phyloP scores from a whole-genome alignment of 2,888 invertebrate genomes.

The Achlya flavicornis region DNA sequence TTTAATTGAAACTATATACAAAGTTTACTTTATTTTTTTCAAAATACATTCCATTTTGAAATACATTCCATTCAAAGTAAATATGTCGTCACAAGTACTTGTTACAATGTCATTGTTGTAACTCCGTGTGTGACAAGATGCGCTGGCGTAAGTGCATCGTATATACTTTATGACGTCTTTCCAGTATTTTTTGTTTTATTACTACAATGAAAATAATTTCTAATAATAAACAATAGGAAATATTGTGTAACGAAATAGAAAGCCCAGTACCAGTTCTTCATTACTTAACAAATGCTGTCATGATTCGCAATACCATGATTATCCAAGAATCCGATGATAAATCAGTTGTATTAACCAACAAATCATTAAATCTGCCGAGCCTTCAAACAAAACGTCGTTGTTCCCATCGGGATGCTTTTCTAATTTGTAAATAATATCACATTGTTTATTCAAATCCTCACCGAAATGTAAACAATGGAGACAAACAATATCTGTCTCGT shows the following conservation, averaged over 20 bases:
- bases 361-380: slow-evolving; percentile 28
- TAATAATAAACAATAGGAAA: background rate
- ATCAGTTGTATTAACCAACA: slow-evolving; percentile 38
- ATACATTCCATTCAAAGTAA: too few species aligned
- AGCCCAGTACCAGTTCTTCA: slow-evolving; percentile 24
- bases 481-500: slow-evolving; percentile 56
- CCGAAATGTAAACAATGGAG: slow-evolving; percentile 51
- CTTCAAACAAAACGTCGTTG: slow-evolving; percentile 49
- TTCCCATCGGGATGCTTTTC: slow-evolving; percentile 39
- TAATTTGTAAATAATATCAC: slow-evolving; percentile 52
- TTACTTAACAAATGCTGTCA: slow-evolving; percentile 34
- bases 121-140: too few species aligned
- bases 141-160: too few species aligned
- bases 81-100: too few species aligned
- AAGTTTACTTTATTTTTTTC: too few species aligned
- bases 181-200: too few species aligned
- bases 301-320: slow-evolving; percentile 32
- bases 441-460: slow-evolving; percentile 52
- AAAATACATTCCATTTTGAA: too few species aligned
- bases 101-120: too few species aligned
- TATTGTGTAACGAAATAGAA: slow-evolving; percentile 21
- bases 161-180: too few species aligned
- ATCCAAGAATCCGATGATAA: slow-evolving; percentile 37
- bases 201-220: background rate
- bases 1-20: too few species aligned